phyloP scores from a whole-genome alignment of 2,797 vertebrate species.

The Yasuhikotakia modesta region DNA sequence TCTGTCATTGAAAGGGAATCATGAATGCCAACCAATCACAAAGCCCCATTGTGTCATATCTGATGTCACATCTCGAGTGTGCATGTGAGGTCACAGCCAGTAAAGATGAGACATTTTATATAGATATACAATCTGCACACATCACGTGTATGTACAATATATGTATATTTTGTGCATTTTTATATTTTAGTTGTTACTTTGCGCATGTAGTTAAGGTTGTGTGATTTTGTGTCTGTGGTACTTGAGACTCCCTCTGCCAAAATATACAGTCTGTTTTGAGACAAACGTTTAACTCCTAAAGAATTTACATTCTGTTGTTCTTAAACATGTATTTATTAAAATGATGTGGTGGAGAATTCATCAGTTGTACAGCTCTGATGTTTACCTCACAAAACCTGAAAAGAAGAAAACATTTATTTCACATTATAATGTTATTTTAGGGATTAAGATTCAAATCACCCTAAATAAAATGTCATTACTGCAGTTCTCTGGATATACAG shows the following conservation, averaged over 20 bases:
- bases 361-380: background rate
- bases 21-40: constrained; percentile 9
- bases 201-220: constrained; percentile 37
- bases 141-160: constrained; percentile 50
- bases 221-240: constrained; percentile 44
- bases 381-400: background rate
- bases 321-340: constrained; percentile 14
- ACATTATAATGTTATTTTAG: background rate
- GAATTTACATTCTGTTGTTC: constrained; percentile 9
- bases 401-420: background rate
- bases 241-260: constrained; percentile 30
- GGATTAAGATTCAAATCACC: background rate
- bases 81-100: constrained; percentile 38
- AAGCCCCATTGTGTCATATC: constrained; percentile 25
- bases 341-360: background rate
- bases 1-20: constrained; percentile 26
- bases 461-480: background rate
- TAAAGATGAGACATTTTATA: constrained; percentile 48
- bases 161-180: constrained; percentile 61
- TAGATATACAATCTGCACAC: constrained; percentile 55
- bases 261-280: constrained; percentile 39
- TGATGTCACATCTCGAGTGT: constrained; percentile 19
- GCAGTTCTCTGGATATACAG: no score
- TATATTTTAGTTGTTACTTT: constrained; percentile 46
- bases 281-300: constrained; percentile 16